These are phyloP conservation scores for Gracilinanus agilis DNA, from an alignment of 2,113 vertebrate species.

Conservation along the genomic window DNA sequence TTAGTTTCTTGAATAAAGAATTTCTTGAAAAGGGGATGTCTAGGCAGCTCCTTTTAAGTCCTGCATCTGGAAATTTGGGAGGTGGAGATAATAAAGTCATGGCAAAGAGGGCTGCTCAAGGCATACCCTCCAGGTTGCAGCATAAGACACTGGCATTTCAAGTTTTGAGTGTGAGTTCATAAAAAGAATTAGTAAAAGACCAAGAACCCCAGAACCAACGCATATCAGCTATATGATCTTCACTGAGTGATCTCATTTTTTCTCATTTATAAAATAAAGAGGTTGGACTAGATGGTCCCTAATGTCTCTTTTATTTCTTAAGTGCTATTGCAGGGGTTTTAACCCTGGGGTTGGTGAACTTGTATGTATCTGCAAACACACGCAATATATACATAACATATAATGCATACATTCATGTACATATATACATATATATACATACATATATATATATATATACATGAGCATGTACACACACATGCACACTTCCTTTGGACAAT, in stretches of 20 bases:
- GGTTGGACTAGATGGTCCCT: background rate
- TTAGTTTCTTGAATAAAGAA: slow-evolving; percentile 11
- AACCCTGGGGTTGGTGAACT: background rate
- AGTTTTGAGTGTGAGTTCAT: background rate
- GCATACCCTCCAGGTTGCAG: background rate
- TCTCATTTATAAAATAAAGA: background rate
- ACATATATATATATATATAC: no score
- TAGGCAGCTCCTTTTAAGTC: background rate
- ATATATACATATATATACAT: no score
- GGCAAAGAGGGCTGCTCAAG: background rate
- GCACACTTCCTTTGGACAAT: no score
- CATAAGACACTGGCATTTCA: background rate
- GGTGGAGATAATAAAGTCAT: background rate
- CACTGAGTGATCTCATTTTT: background rate
- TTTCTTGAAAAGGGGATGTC: background rate
- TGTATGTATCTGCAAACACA: background rate
- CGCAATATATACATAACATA: no score
- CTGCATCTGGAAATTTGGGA: background rate
- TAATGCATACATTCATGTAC: no score
- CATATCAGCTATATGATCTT: background rate
- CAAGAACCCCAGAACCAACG: background rate
- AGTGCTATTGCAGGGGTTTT: background rate
- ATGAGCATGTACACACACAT: no score
- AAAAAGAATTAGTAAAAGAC: background rate
- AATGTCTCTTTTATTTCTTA: background rate